Conservation (phyloP, 2,888 invertebrate genomes). For the Melieria omissa region DNA sequence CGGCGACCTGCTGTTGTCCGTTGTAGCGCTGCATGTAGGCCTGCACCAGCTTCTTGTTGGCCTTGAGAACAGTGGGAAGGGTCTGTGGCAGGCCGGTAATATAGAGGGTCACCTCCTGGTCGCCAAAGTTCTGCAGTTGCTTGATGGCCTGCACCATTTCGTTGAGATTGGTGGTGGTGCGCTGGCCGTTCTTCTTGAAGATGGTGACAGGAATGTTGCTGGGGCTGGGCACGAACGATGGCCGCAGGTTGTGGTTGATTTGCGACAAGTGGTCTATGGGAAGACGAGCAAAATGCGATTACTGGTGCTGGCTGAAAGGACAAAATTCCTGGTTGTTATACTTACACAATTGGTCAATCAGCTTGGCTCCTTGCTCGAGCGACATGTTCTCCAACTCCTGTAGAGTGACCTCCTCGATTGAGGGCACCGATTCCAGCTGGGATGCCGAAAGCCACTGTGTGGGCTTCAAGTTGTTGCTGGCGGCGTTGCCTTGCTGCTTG, state of each 20-base stretch:
- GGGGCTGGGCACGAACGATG: slow-evolving; percentile 53
- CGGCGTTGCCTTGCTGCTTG: background rate
- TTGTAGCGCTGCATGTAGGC: slow-evolving; percentile 61
- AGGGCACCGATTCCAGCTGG: slow-evolving; percentile 52
- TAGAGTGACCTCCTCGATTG: slow-evolving; percentile 49
- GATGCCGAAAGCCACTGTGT: slow-evolving; percentile 53
- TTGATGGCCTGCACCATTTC: slow-evolving; percentile 49
- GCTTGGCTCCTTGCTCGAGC: slow-evolving; percentile 51
- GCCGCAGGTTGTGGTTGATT: slow-evolving; percentile 52
- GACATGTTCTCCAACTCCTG: slow-evolving; percentile 55
- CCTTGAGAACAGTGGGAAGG: slow-evolving; percentile 52
- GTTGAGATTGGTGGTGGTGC: slow-evolving; percentile 50
- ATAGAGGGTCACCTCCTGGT: slow-evolving; percentile 60
- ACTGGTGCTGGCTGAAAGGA: background rate
- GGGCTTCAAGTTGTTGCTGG: slow-evolving; percentile 47
- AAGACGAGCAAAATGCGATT: background rate
- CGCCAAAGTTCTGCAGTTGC: slow-evolving; percentile 51
- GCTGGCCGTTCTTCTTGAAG: slow-evolving; percentile 51
- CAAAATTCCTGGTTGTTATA: background rate
- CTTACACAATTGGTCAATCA: slow-evolving; percentile 57
- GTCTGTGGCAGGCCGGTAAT: slow-evolving; percentile 57
- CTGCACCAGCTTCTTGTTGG: slow-evolving; percentile 53
- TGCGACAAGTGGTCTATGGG: slow-evolving; percentile 56
- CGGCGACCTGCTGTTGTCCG: slow-evolving; percentile 30
- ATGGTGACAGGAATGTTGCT: slow-evolving; percentile 52